Evolutionary conservation across 2,888 invertebrate genomes (phyloP), one percentile per base, ranked within the genome.

Genomic region (Chrysolina americana): DNA sequence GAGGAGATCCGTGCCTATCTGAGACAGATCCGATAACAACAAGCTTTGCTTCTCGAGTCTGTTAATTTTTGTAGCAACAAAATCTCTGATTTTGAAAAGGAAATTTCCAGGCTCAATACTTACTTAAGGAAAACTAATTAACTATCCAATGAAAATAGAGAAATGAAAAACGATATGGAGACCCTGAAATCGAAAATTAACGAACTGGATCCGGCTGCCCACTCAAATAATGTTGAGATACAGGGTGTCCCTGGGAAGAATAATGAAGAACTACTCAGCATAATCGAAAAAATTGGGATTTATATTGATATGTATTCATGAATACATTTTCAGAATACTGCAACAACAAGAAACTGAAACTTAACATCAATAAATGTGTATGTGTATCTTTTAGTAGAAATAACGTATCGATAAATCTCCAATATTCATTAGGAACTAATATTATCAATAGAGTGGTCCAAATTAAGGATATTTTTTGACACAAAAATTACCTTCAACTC

Each of bases 41-140:
- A 63, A 17, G 63, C 63, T 63, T 36, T 36, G 36, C 63, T 63
- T 41, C 63, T 63, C 63, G 63, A 63, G 63, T 36, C 63, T 36
- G 63, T 63, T 15, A 21, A 59, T 59, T 59, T 59, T 59, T 59
- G 59, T 59, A 59, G 59, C 10, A 59, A 59, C 21, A 59, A 21
- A 59, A 59, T 59, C 5, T 59, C 59, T 44, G 44, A 44, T 13
- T 44, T 44, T 13, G 44, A 44, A 44, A 44, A 13, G 44, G 44
- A 44, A 44, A 44, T 44, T 44, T 44, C 44, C 2, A 44, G 44
- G 44, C 44, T 44, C 8, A 44, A 44, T 44, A 1, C 2, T 44
- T 44, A 44, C 28, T 5, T 44, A 2, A 2, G 2, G 8, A 44
- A 44, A 44, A 44, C 44, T 9, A 2, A 44, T 44, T 9, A 11